A percentile compares a stretch with the other conserved stretches of the same genome.
Evolutionary conservation across 2,888 invertebrate species (phyloP).

Genomic region (Hedya salicella): DNA sequence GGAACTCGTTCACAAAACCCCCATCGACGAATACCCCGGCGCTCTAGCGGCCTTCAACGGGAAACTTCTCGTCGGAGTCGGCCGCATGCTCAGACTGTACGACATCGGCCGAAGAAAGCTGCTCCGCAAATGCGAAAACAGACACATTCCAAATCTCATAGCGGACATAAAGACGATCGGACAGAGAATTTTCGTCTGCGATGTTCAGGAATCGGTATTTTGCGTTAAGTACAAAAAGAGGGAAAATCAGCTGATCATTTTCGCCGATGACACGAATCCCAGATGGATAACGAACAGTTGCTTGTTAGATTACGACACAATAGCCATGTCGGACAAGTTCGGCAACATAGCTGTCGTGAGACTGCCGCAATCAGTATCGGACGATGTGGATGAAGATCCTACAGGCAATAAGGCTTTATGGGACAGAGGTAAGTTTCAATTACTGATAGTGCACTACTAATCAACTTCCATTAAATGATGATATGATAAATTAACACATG

Average conservation of each 20-base stretch:
- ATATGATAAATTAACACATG: conserved; percentile 77
- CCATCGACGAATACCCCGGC: conserved; percentile 95
- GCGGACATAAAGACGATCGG: conserved; percentile 97
- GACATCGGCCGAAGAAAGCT: conserved; percentile 97
- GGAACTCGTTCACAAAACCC: conserved; percentile 97
- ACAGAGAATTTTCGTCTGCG: conserved; percentile 96
- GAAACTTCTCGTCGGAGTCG: conserved; percentile 95
- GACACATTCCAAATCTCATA: conserved; percentile 98
- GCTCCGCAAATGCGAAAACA: conserved; percentile 98
- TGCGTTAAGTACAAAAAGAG: conserved; percentile 97
- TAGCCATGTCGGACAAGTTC: conserved; percentile 98
- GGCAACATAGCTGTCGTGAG: conserved; percentile 97
- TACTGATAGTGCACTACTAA: background rate
- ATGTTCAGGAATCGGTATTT: conserved; percentile 98
- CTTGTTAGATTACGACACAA: conserved; percentile 97
- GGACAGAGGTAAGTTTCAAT: conserved; percentile 87
- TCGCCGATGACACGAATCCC: conserved; percentile 99
- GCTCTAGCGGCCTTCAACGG: conserved; percentile 97
- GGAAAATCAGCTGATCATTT: conserved; percentile 99
- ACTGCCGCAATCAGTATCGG: conserved; percentile 95
- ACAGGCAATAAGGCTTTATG: conserved; percentile 99
- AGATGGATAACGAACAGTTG: conserved; percentile 97
- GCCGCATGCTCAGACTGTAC: conserved; percentile 95
- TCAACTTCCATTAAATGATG: conserved; percentile 63
- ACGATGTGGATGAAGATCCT: conserved; percentile 99